Evolutionary conservation across 2,888 invertebrate species (phyloP), one percentile per base, ranked within the genome.

Genomic region (Rotaria sp.): DNA sequence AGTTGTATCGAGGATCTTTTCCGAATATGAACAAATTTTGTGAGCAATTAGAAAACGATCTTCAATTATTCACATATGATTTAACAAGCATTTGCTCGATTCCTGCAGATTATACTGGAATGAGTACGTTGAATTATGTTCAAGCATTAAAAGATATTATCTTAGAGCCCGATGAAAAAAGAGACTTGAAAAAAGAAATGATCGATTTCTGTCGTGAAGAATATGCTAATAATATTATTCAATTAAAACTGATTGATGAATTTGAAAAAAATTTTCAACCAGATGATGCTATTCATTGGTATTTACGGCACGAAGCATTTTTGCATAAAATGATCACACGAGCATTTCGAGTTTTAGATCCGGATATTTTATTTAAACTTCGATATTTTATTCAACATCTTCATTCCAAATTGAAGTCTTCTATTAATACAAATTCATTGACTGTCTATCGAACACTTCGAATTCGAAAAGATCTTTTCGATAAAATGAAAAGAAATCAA

Each of bases 371-470:
- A 45, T 80, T 45, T 45, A 41, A 80, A n/a, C n/a, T 80, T 41
- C 80, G 80, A 13, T 80, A n/a, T n/a, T 80, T 80, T 45, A 26
- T 80, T 80, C 80, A 80, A 80, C 80, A 80, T n/a, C 26, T 80
- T 13, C 45, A 80, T 35, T 4, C 7, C 3, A 45, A 80, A n/a
- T 45, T 80, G 1, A 41, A 45, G 15, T 80, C 80, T 4, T 2
- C 7, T 8, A 3, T 67, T 30, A 7, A 21, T 21, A 35, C 52
- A 52, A 24, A 0, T 2, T 2, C 52, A 52, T 24, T 67, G 18
- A 67, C 35, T 67, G 35, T 67, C 8, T n/a, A 67, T 67, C 67
- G 67, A 38, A 67, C 67, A 38, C 35, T 38, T 38, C 35, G 35
- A 21, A 38, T 67, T 38, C 35, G 8, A 35, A 35, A 67, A 21